Evolutionary conservation across 2,113 vertebrate genomes (phyloP).

Genomic region (Calidris pugnax): DNA sequence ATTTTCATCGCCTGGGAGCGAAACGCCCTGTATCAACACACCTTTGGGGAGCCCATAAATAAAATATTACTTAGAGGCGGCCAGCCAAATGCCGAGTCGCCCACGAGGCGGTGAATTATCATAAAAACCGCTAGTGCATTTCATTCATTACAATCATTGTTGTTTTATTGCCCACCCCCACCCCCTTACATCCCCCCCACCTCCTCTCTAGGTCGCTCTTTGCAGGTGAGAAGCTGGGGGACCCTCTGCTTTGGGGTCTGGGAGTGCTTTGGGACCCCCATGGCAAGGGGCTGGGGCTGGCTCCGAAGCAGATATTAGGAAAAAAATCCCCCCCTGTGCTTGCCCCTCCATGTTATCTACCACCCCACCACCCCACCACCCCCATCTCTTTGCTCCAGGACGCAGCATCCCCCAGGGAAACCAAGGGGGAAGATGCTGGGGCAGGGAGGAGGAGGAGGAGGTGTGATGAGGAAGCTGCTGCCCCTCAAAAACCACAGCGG

Average conservation of each 20-base stretch:
- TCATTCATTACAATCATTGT: neutral
- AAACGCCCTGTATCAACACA: neutral
- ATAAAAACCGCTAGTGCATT: neutral
- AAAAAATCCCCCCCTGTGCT: accelerated
- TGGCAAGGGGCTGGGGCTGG: accelerated
- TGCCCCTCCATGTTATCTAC: accelerated
- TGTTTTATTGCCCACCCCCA: neutral
- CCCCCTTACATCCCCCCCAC: no score
- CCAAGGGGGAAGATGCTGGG: neutral
- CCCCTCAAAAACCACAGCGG: neutral
- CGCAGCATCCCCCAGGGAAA: neutral
- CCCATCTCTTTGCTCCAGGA: neutral
- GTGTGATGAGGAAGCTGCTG: neutral
- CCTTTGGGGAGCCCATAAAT: neutral
- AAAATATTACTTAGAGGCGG: neutral
- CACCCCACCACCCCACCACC: no score
- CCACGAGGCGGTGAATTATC: neutral
- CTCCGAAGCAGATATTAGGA: neutral
- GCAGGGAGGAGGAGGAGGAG: neutral
- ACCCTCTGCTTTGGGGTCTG: neutral
- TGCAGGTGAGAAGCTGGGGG: neutral
- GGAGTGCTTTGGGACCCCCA: neutral
- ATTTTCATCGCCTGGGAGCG: accelerated
- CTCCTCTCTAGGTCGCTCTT: neutral
- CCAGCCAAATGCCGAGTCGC: neutral